Conservation (phyloP, 1,140 invertebrate genomes). For the Uloborus diversus region DNA sequence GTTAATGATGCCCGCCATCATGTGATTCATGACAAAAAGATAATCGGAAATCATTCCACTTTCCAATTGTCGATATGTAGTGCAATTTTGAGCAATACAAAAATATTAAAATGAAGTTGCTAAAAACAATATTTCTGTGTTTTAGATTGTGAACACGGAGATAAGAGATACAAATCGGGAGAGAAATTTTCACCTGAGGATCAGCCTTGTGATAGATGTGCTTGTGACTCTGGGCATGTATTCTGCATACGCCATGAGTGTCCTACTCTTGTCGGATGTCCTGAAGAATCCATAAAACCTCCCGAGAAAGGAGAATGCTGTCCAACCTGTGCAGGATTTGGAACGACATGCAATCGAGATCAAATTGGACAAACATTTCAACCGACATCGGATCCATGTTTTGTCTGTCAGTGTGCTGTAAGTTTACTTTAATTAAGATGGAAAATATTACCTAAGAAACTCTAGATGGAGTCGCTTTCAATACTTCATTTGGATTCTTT, state of each 20-base stretch:
- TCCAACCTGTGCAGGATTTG: conserved; percentile 39
- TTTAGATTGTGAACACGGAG: conserved; percentile 45
- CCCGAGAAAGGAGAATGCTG: conserved; percentile 45
- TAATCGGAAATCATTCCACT: too few relatives aligned
- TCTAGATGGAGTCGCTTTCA: too few relatives aligned
- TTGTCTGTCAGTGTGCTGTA: conserved; percentile 81
- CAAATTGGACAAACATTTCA: conserved; percentile 71
- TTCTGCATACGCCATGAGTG: conserved; percentile 46
- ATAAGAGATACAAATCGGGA: conserved; percentile 33
- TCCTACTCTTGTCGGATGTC: conserved; percentile 29
- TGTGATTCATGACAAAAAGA: too few relatives aligned
- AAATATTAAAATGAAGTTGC: too few relatives aligned
- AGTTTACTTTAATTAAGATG: conserved; percentile 59
- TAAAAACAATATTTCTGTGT: too few relatives aligned
- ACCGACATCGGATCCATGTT: conserved; percentile 74
- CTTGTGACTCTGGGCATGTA: conserved; percentile 50
- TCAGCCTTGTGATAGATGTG: conserved; percentile 34
- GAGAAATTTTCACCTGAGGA: conserved; percentile 20
- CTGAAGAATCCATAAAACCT: conserved; percentile 41
- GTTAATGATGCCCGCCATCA: too few relatives aligned
- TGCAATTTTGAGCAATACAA: too few relatives aligned
- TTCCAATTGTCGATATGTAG: too few relatives aligned
- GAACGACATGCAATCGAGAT: conserved; percentile 66
- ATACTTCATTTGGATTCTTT: too few relatives aligned
- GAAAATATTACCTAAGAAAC: too few relatives aligned